Percentiles rank a stretch among this genome's conserved stretches.
Conservation (phyloP, 2,888 invertebrate species). For the Melinopterus prodromus region DNA sequence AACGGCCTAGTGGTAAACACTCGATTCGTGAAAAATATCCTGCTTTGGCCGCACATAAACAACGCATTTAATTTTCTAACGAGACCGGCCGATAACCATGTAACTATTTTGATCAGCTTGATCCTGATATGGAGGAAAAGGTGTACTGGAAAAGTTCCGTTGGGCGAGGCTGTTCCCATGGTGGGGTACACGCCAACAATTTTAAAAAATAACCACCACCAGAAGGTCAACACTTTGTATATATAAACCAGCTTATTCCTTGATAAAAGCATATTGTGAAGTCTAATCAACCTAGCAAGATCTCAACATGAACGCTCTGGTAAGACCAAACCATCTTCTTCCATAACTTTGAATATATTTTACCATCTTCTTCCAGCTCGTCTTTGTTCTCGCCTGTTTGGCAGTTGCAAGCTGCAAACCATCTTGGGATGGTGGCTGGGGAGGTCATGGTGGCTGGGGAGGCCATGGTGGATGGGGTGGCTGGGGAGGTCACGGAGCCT, state of each 20-base stretch:
- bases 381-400: conserved; percentile 18
- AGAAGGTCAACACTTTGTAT: background rate
- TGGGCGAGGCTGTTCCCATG: background rate
- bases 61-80: background rate
- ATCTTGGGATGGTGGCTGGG: conserved; percentile 11
- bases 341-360: background rate
- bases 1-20: conserved; percentile 4
- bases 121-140: background rate
- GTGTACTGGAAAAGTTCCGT: background rate
- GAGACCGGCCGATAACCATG: background rate
- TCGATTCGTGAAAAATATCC: background rate
- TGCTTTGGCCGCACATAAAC: background rate
- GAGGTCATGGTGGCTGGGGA: conserved; percentile 12
- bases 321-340: background rate
- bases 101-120: background rate
- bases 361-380: conserved; percentile 9
- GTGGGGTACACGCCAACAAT: background rate
- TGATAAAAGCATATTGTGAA: conserved; percentile 14
- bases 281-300: conserved; percentile 15
- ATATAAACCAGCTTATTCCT: background rate
- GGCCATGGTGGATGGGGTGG: conserved; percentile 22
- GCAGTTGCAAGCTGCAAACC: conserved; percentile 5
- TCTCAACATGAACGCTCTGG: conserved; percentile 24
- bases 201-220: background rate
- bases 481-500: conserved; percentile 12